A percentile compares a stretch with the other conserved stretches of the same genome.
Conservation (phyloP, 2,113 vertebrate genomes). For the Petrocephalus microphthalmus region DNA sequence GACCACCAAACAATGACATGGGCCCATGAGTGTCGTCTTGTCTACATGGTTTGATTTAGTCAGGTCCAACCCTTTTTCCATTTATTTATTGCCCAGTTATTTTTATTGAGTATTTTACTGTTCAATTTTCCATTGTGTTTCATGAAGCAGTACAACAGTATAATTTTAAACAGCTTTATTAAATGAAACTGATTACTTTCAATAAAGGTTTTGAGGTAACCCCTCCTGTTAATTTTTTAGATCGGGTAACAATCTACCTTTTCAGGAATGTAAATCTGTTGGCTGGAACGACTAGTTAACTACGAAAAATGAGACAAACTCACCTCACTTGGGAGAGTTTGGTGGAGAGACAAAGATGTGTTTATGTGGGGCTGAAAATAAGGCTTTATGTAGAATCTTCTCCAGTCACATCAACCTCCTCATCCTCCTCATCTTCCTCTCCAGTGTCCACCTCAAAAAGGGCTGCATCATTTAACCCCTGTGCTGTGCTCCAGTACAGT, state of each 20-base stretch:
- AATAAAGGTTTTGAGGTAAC: neutral
- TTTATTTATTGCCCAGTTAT: neutral
- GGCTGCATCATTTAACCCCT: constrained; percentile 30
- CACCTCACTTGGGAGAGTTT: constrained; percentile 3
- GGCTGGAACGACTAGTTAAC: neutral
- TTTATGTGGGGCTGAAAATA: neutral
- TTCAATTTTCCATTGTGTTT: neutral
- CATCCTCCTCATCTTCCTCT: constrained; percentile 28
- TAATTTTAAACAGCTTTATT: neutral
- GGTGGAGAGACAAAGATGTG: neutral
- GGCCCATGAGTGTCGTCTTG: neutral
- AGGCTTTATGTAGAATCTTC: constrained; percentile 19
- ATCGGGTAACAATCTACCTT: neutral
- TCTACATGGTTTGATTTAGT: neutral
- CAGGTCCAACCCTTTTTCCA: neutral
- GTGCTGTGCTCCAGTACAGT: constrained; percentile 26
- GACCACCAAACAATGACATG: neutral
- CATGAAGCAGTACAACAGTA: neutral
- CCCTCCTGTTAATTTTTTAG: neutral
- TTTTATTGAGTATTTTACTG: neutral
- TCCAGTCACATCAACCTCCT: constrained; percentile 42
- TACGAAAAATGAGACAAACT: constrained; percentile 4
- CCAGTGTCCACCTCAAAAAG: constrained; percentile 26
- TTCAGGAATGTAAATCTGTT: neutral
- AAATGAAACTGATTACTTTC: constrained; percentile 3